phyloP scores from a whole-genome alignment of 2,888 invertebrate genomes.

The Xanthorhoe spadicearia region DNA sequence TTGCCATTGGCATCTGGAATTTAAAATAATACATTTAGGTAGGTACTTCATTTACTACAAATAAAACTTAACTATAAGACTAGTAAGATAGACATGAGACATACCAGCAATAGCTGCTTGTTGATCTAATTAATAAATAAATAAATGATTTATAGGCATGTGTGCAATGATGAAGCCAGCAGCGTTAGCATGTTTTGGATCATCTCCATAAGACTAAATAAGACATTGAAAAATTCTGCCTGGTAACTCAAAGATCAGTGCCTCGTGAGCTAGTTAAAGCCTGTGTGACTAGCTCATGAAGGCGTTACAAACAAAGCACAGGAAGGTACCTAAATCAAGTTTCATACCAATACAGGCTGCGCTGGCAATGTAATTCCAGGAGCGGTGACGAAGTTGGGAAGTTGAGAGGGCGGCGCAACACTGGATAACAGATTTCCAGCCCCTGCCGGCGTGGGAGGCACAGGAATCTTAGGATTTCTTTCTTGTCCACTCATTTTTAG shows the following conservation, averaged over 20 bases:
- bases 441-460: constrained; percentile 74
- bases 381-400: constrained; percentile 87
- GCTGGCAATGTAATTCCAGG: constrained; percentile 45
- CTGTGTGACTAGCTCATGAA: not conserved
- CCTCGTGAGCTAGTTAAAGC: not conserved
- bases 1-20: constrained; percentile 33
- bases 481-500: constrained; percentile 51
- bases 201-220: no score
- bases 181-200: no score
- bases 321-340: not conserved
- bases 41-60: no score
- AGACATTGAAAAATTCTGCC: no score
- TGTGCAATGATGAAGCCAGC: no score
- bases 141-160: no score
- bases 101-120: no score
- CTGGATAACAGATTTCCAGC: constrained; percentile 87
- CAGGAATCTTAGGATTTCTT: constrained; percentile 70
- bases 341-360: constrained; percentile 12
- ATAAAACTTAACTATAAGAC: not conserved
- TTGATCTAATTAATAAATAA: no score
- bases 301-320: not conserved
- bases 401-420: constrained; percentile 87
- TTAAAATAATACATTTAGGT: not conserved
- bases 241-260: not conserved
- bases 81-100: no score